Base-by-base conservation (phyloP, 2,888 invertebrate species). In the Amblyteles armatorius region DNA sequence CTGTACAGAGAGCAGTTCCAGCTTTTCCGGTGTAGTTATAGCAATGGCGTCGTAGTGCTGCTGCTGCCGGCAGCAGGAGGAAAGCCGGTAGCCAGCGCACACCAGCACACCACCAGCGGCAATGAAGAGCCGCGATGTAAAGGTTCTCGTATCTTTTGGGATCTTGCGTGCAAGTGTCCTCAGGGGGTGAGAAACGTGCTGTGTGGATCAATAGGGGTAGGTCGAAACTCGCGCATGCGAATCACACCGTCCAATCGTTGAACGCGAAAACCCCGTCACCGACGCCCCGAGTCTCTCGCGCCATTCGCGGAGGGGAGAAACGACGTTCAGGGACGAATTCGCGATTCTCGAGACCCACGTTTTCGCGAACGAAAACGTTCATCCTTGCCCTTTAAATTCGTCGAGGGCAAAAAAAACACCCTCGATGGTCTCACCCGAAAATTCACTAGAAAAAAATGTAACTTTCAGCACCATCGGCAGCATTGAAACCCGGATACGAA, bases 171-270 rank as follows among this genome's bases (percentile, higher is more conserved):
- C 90, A 88, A 90, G 89, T 88, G 89, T 92, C 89, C 91, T 91
- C 88, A 86, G 88, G 84, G 87, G 86, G 84, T 85, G 87, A 87
- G 86, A 87, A 72, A 76, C 82, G 83, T 72, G 85, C 80, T 78
- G 81, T 87, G 86, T 87, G 90, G 92, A 92, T 93, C 93, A 91
- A 93, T 92, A 92, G 91, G 90, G 89, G 91, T 89, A 86, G 88
- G 87, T 88, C 84, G 87, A 87, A 86, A 85, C 87, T 84, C 63
- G 91, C 92, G 93, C 92, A 92, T 90, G 93, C 93, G 92, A 88
- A 68, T 68, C 40, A 69, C 79, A 74, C 68, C 79, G 87, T 86
- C 92, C 92, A 93, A 92, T 92, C 87, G 87, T 87, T 85, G 88
- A 63, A 33, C 60, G 83, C 85, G 89, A 88, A 89, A 90, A 90